Percentiles rank a stretch among this genome's conserved stretches.
phyloP scores from a whole-genome alignment of 2,113 vertebrate genomes.

The Ovibos moschatus region DNA sequence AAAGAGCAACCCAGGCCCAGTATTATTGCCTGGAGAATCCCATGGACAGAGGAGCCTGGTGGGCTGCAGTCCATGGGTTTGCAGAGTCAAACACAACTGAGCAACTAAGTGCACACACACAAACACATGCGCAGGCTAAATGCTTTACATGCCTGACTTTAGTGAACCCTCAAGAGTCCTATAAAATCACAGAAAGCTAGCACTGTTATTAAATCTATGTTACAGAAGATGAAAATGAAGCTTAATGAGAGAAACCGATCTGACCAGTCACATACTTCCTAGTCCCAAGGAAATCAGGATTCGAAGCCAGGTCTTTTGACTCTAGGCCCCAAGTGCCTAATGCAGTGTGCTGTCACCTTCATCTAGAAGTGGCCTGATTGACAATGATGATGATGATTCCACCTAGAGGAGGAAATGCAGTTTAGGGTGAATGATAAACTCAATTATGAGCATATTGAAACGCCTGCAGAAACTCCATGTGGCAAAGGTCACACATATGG shows the following conservation, averaged over 20 bases:
- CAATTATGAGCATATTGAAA: neutral
- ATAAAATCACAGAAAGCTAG: neutral
- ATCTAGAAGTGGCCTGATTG: neutral
- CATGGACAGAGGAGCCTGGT: neutral
- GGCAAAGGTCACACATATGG: neutral
- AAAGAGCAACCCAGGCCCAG: neutral
- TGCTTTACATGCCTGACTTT: neutral
- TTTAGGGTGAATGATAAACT: neutral
- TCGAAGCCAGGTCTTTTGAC: neutral
- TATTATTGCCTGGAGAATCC: neutral
- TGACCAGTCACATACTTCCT: neutral
- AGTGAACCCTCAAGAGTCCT: neutral
- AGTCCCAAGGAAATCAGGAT: neutral
- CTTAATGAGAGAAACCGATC: neutral
- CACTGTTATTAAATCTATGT: neutral
- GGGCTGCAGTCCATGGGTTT: neutral
- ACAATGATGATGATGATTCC: neutral
- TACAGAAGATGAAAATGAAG: neutral
- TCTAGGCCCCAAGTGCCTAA: neutral
- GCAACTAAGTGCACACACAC: neutral
- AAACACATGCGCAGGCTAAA: neutral
- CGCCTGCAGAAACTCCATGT: neutral
- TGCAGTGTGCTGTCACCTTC: neutral
- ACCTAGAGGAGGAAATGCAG: neutral
- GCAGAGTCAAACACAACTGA: neutral